Percentiles rank a stretch among this genome's conserved stretches.
These are phyloP conservation scores for Drosophila prosaltans DNA, from an alignment of 1,140 invertebrate species.

Conservation along the genomic window DNA sequence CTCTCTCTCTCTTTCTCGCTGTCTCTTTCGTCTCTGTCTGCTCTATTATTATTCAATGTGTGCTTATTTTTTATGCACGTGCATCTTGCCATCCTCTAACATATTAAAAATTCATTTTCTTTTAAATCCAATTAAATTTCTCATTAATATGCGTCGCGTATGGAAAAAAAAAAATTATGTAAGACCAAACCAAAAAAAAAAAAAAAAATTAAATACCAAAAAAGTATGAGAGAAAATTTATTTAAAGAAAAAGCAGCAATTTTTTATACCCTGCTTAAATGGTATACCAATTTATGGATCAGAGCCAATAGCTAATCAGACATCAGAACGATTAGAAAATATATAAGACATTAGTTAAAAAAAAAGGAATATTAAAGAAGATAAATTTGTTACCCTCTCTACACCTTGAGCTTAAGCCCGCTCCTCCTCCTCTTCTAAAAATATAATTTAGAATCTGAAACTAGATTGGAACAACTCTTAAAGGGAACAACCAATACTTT, in stretches of 20 bases:
- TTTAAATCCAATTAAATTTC: slow-evolving; percentile 78
- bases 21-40: slow-evolving; percentile 16
- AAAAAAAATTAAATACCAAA: not conserved
- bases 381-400: no score
- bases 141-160: slow-evolving; percentile 66
- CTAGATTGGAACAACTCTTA: no score
- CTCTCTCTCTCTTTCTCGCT: not conserved
- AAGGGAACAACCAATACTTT: no score
- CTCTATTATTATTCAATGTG: slow-evolving; percentile 48
- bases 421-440: no score
- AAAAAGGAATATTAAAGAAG: no score
- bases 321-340: no score
- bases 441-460: no score
- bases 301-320: no score
- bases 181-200: slow-evolving; percentile 3
- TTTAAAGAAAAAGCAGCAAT: not conserved
- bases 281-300: not conserved
- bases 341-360: no score
- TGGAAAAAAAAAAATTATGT: slow-evolving; percentile 27
- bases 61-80: slow-evolving; percentile 63
- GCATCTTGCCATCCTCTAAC: slow-evolving; percentile 10
- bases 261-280: not conserved
- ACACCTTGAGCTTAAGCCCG: no score
- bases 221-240: not conserved
- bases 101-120: slow-evolving; percentile 76